Conservation (phyloP, 2,888 invertebrate genomes). For the Tridacna crocea region DNA sequence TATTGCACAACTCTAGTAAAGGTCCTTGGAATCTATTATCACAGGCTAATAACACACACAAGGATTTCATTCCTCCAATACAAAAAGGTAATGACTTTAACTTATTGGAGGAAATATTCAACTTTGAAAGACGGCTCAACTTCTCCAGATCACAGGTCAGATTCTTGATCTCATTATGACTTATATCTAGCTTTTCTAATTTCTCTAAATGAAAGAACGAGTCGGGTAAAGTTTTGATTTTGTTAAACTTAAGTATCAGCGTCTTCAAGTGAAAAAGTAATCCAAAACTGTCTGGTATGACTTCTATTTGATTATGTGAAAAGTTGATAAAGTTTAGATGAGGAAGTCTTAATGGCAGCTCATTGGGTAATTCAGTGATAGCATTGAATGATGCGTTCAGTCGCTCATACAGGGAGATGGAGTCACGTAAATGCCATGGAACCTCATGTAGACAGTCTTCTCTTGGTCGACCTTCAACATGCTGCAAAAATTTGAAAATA, state of each 20-base stretch:
- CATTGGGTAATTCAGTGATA: slow-evolving; percentile 80
- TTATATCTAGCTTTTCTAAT: slow-evolving; percentile 82
- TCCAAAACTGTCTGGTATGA: slow-evolving; percentile 82
- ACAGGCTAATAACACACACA: slow-evolving; percentile 77
- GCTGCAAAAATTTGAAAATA: slow-evolving; percentile 71
- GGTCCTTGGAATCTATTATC: slow-evolving; percentile 80
- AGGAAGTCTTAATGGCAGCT: slow-evolving; percentile 82
- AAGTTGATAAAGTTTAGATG: slow-evolving; percentile 82
- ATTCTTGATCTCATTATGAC: slow-evolving; percentile 78
- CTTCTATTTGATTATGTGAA: slow-evolving; percentile 80
- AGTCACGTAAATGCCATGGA: slow-evolving; percentile 80
- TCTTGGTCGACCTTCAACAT: slow-evolving; percentile 79
- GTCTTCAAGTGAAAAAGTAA: slow-evolving; percentile 82
- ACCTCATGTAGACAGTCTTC: slow-evolving; percentile 80
- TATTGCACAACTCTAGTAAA: slow-evolving; percentile 80
- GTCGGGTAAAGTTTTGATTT: slow-evolving; percentile 75
- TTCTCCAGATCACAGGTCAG: slow-evolving; percentile 80
- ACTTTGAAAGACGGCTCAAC: slow-evolving; percentile 78
- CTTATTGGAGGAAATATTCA: slow-evolving; percentile 82
- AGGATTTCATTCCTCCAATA: slow-evolving; percentile 73
- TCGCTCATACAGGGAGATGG: slow-evolving; percentile 82
- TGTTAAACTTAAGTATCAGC: slow-evolving; percentile 79
- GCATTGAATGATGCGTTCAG: slow-evolving; percentile 82
- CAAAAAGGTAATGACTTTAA: slow-evolving; percentile 79
- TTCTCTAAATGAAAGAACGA: slow-evolving; percentile 80